Conservation (phyloP, 35 echinoderm and acorn worm genomes). For the Lytechinus variegatus region DNA sequence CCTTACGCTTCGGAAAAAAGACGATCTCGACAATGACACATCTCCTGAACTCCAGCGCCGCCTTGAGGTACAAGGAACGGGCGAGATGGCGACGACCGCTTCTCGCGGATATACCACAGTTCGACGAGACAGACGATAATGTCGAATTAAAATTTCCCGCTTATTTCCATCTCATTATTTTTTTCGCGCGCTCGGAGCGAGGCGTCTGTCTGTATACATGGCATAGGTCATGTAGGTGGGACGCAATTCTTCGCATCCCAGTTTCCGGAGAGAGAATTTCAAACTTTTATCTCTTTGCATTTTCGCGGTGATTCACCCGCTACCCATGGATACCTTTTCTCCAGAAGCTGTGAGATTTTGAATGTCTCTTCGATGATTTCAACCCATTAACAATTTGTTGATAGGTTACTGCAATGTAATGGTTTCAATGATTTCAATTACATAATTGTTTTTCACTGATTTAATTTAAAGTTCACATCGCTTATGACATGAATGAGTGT, state of each 20-base stretch:
- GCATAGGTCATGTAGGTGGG: neutral
- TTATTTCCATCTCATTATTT: constrained; percentile 12
- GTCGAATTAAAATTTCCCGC: neutral
- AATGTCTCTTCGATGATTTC: no score
- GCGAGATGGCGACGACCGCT: neutral
- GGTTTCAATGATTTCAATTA: no score
- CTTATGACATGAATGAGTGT: no score
- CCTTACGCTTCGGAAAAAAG: neutral
- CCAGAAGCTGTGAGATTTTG: no score
- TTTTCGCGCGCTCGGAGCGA: neutral
- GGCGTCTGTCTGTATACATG: neutral
- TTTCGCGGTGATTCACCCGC: neutral
- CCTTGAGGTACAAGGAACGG: neutral
- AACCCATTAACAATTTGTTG: no score
- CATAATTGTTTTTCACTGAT: no score
- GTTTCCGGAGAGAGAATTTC: neutral
- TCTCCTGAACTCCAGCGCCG: neutral
- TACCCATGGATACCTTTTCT: no score
- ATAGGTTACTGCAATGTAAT: no score
- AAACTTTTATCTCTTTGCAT: neutral
- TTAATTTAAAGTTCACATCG: no score
- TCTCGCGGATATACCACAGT: neutral
- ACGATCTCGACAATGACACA: neutral
- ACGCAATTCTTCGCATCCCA: neutral
- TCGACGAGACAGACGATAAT: constrained; percentile 10